phyloP scores from a whole-genome alignment of 2,888 invertebrate genomes.

The Trachelus stipa region DNA sequence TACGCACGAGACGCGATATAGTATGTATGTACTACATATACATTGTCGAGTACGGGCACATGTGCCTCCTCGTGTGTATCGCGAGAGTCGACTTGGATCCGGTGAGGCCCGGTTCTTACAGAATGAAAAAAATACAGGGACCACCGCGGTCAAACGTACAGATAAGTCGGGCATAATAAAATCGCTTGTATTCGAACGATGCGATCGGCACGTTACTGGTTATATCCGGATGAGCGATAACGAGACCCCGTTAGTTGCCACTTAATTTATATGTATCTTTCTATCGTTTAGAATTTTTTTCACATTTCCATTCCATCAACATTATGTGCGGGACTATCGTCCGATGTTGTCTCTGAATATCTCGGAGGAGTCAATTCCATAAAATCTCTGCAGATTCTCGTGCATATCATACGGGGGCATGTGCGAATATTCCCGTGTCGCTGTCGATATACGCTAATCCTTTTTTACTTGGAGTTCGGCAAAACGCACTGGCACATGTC shows the following conservation, averaged over 20 bases:
- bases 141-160: slow-evolving; percentile 48
- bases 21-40: not conserved
- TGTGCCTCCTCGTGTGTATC: not conserved
- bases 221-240: slow-evolving; percentile 52
- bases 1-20: slow-evolving; percentile 18
- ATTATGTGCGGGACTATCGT: no score
- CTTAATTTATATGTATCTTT: no score
- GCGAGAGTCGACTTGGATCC: slow-evolving; percentile 39
- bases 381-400: no score
- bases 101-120: slow-evolving; percentile 58
- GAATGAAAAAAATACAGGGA: slow-evolving; percentile 49
- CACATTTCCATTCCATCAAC: slow-evolving; percentile 11
- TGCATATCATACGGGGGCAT: no score
- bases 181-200: slow-evolving; percentile 36
- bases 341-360: no score
- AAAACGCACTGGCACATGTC: no score
- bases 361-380: no score
- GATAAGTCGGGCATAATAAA: slow-evolving; percentile 52
- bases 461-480: no score
- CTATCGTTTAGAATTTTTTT: slow-evolving; percentile 9
- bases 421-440: no score
- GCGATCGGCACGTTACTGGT: slow-evolving; percentile 49
- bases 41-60: not conserved
- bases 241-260: slow-evolving; percentile 46
- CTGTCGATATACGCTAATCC: no score